These are phyloP conservation scores for Platycheirus rosarum DNA, from an alignment of 2,888 invertebrate genomes.

Conservation along the genomic window DNA sequence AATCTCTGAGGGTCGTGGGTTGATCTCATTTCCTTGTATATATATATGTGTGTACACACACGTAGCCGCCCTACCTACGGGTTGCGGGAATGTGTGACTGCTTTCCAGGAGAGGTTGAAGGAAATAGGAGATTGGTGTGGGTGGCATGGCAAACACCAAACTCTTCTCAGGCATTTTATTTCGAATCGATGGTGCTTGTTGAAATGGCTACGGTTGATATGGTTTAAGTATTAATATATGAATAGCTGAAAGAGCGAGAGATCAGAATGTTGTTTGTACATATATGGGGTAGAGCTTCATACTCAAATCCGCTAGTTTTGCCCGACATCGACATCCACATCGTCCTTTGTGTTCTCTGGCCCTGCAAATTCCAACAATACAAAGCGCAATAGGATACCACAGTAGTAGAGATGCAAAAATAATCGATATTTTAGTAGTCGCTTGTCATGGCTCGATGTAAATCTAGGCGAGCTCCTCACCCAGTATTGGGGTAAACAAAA, in stretches of 20 bases:
- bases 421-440: slow-evolving; percentile 72
- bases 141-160: slow-evolving; percentile 13
- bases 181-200: slow-evolving; percentile 71
- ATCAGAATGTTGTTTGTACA: slow-evolving; percentile 39
- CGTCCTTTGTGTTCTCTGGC: slow-evolving; percentile 53
- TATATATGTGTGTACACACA: slow-evolving; percentile 16
- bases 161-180: slow-evolving; percentile 70
- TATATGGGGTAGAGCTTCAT: slow-evolving; percentile 38
- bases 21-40: slow-evolving; percentile 71
- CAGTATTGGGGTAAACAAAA: slow-evolving; percentile 7
- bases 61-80: background rate
- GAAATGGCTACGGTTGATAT: slow-evolving; percentile 73
- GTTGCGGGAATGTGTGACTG: slow-evolving; percentile 57
- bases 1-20: slow-evolving; percentile 63
- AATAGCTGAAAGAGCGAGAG: slow-evolving; percentile 69
- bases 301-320: slow-evolving; percentile 54
- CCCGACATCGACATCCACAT: slow-evolving; percentile 43
- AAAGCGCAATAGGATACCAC: slow-evolving; percentile 40
- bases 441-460: slow-evolving; percentile 68
- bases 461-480: slow-evolving; percentile 53
- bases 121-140: slow-evolving; percentile 45
- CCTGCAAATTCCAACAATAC: slow-evolving; percentile 63
- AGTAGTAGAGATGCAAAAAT: slow-evolving; percentile 57
- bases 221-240: slow-evolving; percentile 71
- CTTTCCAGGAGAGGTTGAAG: slow-evolving; percentile 55